These are phyloP conservation scores for Grapholita molesta DNA, from an alignment of 1,140 invertebrate species.

Conservation along the genomic window DNA sequence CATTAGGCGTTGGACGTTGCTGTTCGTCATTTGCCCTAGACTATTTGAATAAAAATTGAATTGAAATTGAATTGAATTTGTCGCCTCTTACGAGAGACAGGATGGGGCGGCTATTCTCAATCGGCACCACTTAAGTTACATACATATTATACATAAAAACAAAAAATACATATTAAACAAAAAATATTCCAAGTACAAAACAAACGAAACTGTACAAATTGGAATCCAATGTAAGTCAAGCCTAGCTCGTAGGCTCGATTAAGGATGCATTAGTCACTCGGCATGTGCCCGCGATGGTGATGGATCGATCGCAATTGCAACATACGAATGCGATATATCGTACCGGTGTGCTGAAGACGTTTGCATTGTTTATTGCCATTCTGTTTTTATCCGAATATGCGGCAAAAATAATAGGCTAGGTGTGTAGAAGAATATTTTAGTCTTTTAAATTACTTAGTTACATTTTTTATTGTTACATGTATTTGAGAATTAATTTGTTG, in stretches of 20 bases:
- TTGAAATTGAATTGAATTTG: too few relatives aligned
- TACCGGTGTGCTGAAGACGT: background rate
- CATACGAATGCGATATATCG: conserved; percentile 13
- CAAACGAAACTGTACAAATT: background rate
- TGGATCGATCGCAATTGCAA: conserved; percentile 5
- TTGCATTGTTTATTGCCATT: background rate
- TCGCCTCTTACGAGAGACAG: too few relatives aligned
- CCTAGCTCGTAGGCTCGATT: conserved; percentile 1
- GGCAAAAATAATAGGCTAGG: background rate
- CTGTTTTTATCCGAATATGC: background rate
- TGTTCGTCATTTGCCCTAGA: too few relatives aligned
- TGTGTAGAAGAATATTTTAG: too few relatives aligned
- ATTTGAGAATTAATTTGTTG: too few relatives aligned
- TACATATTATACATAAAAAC: too few relatives aligned
- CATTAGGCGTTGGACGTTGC: too few relatives aligned
- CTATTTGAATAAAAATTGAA: too few relatives aligned
- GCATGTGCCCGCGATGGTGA: conserved; percentile 9
- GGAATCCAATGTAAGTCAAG: background rate
- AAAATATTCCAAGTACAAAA: background rate
- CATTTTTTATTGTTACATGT: too few relatives aligned
- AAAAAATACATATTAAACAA: background rate
- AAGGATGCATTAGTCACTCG: conserved; percentile 8
- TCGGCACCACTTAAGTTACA: too few relatives aligned
- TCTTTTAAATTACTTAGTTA: too few relatives aligned
- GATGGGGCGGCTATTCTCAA: too few relatives aligned